Conservation (phyloP, 1,140 invertebrate genomes). For the Cyclina sinensis region DNA sequence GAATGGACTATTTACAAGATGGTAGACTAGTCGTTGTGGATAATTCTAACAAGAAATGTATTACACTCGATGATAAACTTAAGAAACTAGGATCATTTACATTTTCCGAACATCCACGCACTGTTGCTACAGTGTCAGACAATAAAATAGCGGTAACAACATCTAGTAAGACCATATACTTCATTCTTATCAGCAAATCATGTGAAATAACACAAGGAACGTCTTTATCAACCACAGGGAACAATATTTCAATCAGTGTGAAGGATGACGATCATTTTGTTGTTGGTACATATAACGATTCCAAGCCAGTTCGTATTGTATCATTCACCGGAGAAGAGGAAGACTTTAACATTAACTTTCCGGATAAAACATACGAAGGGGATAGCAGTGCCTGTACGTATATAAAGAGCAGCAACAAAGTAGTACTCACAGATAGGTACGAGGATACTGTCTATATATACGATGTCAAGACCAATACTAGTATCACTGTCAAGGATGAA, state of each 20-base stretch:
- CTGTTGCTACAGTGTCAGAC: neutral
- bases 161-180: neutral
- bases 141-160: conserved; percentile 10
- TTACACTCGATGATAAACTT: neutral
- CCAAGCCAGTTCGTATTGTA: conserved; percentile 1
- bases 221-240: neutral
- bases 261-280: neutral
- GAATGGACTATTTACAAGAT: conserved; percentile 7
- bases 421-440: neutral
- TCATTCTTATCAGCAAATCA: neutral
- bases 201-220: neutral
- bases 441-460: neutral
- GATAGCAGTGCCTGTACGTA: neutral
- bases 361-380: neutral
- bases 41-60: neutral
- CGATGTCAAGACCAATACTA: neutral
- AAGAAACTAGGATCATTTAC: neutral
- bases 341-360: conserved; percentile 21
- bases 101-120: neutral
- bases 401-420: neutral
- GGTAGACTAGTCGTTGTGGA: neutral
- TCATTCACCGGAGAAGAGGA: neutral
- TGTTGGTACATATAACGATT: neutral
- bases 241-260: neutral
- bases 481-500: neutral